Evolutionary conservation across 2,797 vertebrate genomes (phyloP), one percentile per base, ranked within the genome.

Genomic region (Catostomus latipinnis): DNA sequence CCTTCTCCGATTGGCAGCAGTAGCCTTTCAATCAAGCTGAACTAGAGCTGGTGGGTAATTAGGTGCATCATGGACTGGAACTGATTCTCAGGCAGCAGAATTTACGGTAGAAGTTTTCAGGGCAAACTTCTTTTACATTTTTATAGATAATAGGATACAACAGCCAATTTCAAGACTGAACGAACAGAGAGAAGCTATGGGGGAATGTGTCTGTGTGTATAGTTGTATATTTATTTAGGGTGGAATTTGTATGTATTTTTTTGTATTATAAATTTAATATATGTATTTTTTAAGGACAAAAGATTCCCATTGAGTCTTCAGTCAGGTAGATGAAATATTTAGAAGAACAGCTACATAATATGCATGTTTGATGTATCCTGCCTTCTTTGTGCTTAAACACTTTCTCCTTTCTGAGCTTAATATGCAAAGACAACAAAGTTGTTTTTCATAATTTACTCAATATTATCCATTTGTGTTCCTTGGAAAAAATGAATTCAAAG

Each of bases 1-100:
- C 84, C 70, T 84, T 87, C 78, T 89, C 88, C 83, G 77, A 87
- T 82, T 89, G 89, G 89, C 80, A 74, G 4, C 76, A 70, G 58
- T 1, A 45, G n/a, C 8, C 76, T 73, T 84, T 86, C 88, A 81
- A 7, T 90, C 88, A 78, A 9, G 11, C 54, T 43, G 74, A 61
- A 49, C 0, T 46, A 11, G 61, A 61, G 53, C 80, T 73, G 6
- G 82, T 66, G 49, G 68, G 53, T 14, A 60, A 74, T 49, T 22
- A 65, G 74, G 62, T 10, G 82, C 78, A 84, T 81, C 78, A 50
- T 45, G 16, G 56, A 62, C 66, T 53, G 63, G 71, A 73, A 22
- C 22, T 22, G 22, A 22, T 22, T 22, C 22, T 50, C 45, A 58
- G 34, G 45, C 22, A n/a, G 8, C 14, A 49, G 14, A 52, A 34